Percentiles rank a stretch among this genome's conserved stretches.
phyloP scores from a whole-genome alignment of 2,797 vertebrate genomes.

The Cephalopachus bancanus region DNA sequence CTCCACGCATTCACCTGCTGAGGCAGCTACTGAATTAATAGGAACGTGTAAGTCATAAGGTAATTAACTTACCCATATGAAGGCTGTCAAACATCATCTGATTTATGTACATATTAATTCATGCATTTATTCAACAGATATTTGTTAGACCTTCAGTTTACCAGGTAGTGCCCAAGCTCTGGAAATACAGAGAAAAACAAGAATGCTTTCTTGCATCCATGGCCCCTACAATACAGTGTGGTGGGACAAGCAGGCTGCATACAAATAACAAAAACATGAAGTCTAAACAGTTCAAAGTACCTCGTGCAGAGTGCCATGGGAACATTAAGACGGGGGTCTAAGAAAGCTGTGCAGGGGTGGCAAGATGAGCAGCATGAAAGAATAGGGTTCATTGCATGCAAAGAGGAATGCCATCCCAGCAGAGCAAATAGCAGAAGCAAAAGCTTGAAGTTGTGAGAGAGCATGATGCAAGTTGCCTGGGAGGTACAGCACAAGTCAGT shows the following conservation, averaged over 20 bases:
- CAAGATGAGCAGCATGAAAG: neutral
- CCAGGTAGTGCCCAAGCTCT: neutral
- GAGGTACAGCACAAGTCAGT: neutral
- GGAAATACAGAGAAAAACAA: conserved; percentile 34
- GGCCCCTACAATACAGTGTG: neutral
- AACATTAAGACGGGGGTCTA: neutral
- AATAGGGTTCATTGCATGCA: neutral
- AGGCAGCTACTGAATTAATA: conserved; percentile 51
- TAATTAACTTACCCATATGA: neutral
- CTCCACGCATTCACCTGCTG: conserved; percentile 57
- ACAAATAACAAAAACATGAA: neutral
- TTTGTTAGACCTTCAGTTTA: neutral
- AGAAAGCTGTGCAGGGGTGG: neutral
- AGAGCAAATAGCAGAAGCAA: neutral
- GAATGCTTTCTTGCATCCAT: neutral
- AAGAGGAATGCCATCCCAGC: neutral
- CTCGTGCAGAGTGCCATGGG: neutral
- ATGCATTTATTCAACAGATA: neutral
- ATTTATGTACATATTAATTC: neutral
- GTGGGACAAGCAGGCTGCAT: neutral
- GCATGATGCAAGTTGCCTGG: neutral
- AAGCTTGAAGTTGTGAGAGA: neutral
- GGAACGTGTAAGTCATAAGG: neutral
- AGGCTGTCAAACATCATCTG: neutral
- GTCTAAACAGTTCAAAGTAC: neutral